These are phyloP conservation scores for Brachionus manjavacas DNA, from an alignment of 1,140 invertebrate species.

Conservation along the genomic window DNA sequence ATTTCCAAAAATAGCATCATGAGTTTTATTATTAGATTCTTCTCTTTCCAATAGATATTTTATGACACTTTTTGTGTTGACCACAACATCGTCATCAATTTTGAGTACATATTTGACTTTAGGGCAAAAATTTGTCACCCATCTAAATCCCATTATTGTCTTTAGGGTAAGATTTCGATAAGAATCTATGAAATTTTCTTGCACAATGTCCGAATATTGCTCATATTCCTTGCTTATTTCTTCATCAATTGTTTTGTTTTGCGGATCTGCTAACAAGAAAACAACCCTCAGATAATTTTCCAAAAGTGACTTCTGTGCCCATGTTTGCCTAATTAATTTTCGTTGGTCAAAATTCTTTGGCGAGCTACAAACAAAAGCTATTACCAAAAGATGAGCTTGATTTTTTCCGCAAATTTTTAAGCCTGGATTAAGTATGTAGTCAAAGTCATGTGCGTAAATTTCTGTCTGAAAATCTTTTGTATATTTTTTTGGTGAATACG, in stretches of 20 bases:
- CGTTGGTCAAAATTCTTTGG: not conserved
- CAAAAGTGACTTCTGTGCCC: not conserved
- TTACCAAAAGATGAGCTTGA: not conserved
- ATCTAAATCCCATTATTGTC: conserved; percentile 46
- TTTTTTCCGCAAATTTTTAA: not conserved
- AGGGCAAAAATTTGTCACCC: conserved; percentile 43
- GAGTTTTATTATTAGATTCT: not conserved
- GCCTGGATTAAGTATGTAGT: not conserved
- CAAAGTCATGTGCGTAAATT: not conserved
- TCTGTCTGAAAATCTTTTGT: not conserved
- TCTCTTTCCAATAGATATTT: not conserved
- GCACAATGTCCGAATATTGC: conserved; percentile 45
- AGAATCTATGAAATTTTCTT: conserved; percentile 46
- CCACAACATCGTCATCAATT: conserved; percentile 46
- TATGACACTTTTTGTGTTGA: conserved; percentile 42
- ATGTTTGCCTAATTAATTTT: conserved; percentile 16
- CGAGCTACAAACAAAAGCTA: not conserved
- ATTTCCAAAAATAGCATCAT: not conserved
- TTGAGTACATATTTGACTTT: conserved; percentile 43
- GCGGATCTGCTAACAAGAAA: conserved; percentile 41
- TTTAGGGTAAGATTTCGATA: conserved; percentile 45
- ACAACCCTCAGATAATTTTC: conserved; percentile 22
- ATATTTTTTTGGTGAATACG: not conserved
- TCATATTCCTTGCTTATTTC: conserved; percentile 42
- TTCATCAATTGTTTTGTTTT: not conserved